Evolutionary conservation across 2,888 invertebrate genomes (phyloP).

Genomic region (Papilio gigon): DNA sequence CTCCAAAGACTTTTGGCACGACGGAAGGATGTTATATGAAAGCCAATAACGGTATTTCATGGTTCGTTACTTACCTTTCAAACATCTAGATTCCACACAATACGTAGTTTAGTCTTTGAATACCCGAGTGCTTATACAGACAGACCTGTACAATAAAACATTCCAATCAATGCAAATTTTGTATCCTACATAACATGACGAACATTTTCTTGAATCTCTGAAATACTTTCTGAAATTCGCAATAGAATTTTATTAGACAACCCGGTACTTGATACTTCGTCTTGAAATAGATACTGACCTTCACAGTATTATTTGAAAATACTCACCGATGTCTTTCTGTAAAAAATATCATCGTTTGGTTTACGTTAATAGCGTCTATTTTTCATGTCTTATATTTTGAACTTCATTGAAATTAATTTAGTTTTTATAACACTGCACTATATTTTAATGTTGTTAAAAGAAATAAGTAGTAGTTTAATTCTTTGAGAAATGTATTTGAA

Average conservation of each 20-base stretch:
- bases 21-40: constrained; percentile 33
- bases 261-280: neutral
- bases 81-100: constrained; percentile 15
- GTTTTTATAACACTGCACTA: neutral
- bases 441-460: neutral
- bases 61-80: constrained; percentile 30
- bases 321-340: too few species aligned
- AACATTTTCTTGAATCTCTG: neutral
- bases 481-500: neutral
- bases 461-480: neutral
- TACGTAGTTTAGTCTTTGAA: constrained; percentile 20
- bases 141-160: constrained; percentile 15
- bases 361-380: too few species aligned
- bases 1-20: constrained; percentile 32
- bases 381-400: too few species aligned
- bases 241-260: neutral
- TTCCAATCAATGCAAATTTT: constrained; percentile 9
- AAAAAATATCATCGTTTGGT: too few species aligned
- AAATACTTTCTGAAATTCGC: too few species aligned
- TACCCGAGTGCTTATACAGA: neutral
- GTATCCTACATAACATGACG: neutral
- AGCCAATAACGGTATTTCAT: constrained; percentile 35
- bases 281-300: neutral
- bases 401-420: too few species aligned
- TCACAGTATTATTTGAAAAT: too few species aligned